Evolutionary conservation across 2,888 invertebrate species (phyloP), one percentile per base, ranked within the genome.

Genomic region (Erpobdella octoculata): DNA sequence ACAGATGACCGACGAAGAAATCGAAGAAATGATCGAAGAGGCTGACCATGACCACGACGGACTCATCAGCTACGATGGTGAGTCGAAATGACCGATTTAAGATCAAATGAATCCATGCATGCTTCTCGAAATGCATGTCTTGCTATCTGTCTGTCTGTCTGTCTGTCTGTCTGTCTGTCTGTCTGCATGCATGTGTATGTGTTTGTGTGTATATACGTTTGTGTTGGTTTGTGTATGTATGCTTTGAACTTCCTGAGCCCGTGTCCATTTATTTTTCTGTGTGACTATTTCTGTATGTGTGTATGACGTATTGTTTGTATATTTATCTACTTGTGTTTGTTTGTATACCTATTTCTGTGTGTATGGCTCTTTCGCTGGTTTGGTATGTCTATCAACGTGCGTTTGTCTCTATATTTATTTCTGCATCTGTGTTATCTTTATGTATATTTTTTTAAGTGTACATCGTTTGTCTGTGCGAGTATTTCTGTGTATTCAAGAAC

Each of bases 11-110:
- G 74, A 74, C 37, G 72, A 71, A 25, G 75, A 75, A 66, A 73
- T 76, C 25, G 73, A 76, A 4, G 76, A 76, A 64, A 74, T 76
- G 73, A 69, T 76, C 28, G 37, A 65, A 18, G 75, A 74, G 61
- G 76, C 75, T 15, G 76, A 76, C 62, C 67, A 62, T 31, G 75
- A 76, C 66, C 61, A 67, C 28, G 74, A 75, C 62, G 76, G 76
- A n/a, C 62, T 61, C 46, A 76, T 76, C 67, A 72, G 62, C 62
- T 76, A 75, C 38, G 75, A 75, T 33, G 75, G 76, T 76, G 25
- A 5, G 21, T 36, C 21, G 21, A n/a, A 21, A 46, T 12, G 25
- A 35, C 15, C 6, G 5, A n/a, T 0, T 37, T 38, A 31, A 33
- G 6, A 3, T 66, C 31, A n/a, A n/a, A 28, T 18, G 53, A n/a